Evolutionary conservation across 2,113 vertebrate species (phyloP), one percentile per base, ranked within the genome.

Genomic region (Pachyramphus minor): DNA sequence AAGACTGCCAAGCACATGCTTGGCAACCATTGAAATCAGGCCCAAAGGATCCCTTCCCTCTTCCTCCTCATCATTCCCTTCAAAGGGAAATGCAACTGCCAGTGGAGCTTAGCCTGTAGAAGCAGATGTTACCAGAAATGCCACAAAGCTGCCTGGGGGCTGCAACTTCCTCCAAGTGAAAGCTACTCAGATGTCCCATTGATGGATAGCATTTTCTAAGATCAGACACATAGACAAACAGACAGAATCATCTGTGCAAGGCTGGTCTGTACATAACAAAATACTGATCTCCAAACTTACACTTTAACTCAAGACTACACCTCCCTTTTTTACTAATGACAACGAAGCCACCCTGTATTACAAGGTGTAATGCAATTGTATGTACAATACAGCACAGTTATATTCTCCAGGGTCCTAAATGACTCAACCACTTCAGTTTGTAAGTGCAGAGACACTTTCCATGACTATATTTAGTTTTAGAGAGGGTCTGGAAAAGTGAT

Each of bases 401-500:
- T n/a, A 78, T 73, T 89, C 83, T 71, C 44, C 82, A 92, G 71
- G 64, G 64, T 92, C 90, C 78, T 69, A 77, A 94, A 41, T 75
- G 44, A 89, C 76, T 90, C 88, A 88, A 84, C 6, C 4, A 5
- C 62, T 90, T 67, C 8, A 72, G 79, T 18, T 82, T 42, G 13
- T 75, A 79, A 6, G 27, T 1, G 0, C n/a, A 64, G 37, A 84
- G 60, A 84, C 80, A 66, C 53, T 96, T 94, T 94, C 69, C 76
- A 68, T 79, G 52, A 84, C 95, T 96, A 96, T 92, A 93, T 96
- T 95, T 96, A 94, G 95, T 87, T 97, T 78, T 76, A 94, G 55
- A 90, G 62, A 87, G 76, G 88, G 73, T 92, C 90, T 95, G 92
- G 90, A 94, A 96, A 96, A 93, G 80, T 89, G 86, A 87, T 89